A percentile compares a stretch with the other conserved stretches of the same genome.
Evolutionary conservation across 1,140 invertebrate species (phyloP).

Genomic region (Nebria ingens): DNA sequence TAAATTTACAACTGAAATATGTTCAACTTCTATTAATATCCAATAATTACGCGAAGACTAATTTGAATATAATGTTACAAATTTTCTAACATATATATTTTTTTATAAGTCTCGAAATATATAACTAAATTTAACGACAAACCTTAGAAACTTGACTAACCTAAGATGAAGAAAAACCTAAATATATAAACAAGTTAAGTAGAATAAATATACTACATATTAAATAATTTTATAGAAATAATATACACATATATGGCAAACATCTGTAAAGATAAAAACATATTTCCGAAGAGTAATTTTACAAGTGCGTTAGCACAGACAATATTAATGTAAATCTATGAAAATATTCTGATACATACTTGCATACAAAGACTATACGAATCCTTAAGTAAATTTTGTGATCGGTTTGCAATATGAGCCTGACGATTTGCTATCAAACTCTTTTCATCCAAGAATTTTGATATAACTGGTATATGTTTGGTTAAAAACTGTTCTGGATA

Average conservation of each 20-base stretch:
- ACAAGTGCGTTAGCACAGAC: too few relatives aligned
- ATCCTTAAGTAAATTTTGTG: conserved; percentile 48
- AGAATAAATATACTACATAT: too few relatives aligned
- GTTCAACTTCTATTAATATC: conserved; percentile 21
- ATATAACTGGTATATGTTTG: conserved; percentile 45
- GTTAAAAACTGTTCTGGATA: conserved; percentile 67
- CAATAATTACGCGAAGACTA: not conserved
- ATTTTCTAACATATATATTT: conserved; percentile 1
- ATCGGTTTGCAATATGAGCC: conserved; percentile 45
- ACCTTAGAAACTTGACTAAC: too few relatives aligned
- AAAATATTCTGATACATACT: conserved; percentile 28
- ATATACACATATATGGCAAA: too few relatives aligned
- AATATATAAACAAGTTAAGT: too few relatives aligned
- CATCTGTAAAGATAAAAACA: too few relatives aligned
- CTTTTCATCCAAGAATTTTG: conserved; percentile 51
- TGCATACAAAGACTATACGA: conserved; percentile 37
- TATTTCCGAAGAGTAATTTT: too few relatives aligned
- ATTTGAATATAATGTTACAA: conserved; percentile 2
- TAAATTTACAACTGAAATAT: conserved; percentile 19
- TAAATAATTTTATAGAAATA: too few relatives aligned
- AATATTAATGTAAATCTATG: too few relatives aligned
- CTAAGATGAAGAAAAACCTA: too few relatives aligned
- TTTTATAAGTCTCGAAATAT: too few relatives aligned
- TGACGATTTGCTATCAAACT: conserved; percentile 42
- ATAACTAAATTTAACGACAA: too few relatives aligned